phyloP scores from a whole-genome alignment of 2,797 vertebrate species.

The Anabas testudineus region DNA sequence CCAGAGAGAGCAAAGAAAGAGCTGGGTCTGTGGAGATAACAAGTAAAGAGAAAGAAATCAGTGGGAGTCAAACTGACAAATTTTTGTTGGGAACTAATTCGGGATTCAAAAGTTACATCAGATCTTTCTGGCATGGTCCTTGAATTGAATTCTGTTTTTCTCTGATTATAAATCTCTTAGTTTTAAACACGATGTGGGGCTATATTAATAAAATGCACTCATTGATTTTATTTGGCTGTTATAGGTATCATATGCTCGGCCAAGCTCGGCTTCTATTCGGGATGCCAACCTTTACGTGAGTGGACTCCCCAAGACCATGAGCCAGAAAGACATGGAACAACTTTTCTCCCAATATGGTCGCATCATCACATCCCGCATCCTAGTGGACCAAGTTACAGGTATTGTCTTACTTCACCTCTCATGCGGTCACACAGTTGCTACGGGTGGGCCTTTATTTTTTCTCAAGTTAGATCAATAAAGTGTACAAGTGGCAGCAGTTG shows the following conservation, averaged over 20 bases:
- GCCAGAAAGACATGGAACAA: conserved; percentile 98
- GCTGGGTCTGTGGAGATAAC: conserved; percentile 24
- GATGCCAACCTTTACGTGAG: conserved; percentile 98
- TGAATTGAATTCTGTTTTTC: conserved; percentile 1
- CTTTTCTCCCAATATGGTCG: conserved; percentile 96
- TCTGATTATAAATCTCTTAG: conserved; percentile 2
- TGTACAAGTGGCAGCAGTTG: neutral
- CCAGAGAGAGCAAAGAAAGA: conserved; percentile 51
- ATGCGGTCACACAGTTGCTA: conserved; percentile 19
- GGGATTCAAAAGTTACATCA: conserved; percentile 17
- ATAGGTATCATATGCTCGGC: conserved; percentile 95
- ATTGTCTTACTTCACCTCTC: conserved; percentile 67
- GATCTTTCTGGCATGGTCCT: neutral
- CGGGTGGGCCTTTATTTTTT: neutral
- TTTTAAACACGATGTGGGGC: neutral
- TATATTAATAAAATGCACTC: neutral
- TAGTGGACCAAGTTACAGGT: conserved; percentile 94
- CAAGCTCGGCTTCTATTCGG: conserved; percentile 95
- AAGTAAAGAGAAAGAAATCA: conserved; percentile 36
- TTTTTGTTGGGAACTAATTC: conserved; percentile 2
- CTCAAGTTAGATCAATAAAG: neutral
- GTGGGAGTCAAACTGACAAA: conserved; percentile 14
- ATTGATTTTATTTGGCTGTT: conserved; percentile 8
- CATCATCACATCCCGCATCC: conserved; percentile 97
- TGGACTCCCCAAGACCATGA: conserved; percentile 96